These are phyloP conservation scores for Phycodurus eques DNA, from an alignment of 2,113 vertebrate genomes.

Conservation along the genomic window DNA sequence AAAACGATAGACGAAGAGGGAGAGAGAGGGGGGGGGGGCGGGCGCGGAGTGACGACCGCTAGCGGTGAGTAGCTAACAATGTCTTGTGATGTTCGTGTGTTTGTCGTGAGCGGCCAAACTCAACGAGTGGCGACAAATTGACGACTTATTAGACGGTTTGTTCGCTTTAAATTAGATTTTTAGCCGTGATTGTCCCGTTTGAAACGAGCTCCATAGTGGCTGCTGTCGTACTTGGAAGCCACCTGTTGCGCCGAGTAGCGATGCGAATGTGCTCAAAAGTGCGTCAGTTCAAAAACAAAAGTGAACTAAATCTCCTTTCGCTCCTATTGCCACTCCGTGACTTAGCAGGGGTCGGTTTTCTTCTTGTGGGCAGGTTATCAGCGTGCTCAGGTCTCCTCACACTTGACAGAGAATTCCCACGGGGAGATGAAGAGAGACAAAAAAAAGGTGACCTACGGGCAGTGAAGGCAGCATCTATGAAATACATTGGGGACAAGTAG, in stretches of 20 bases:
- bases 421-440: constrained; percentile 35
- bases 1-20: constrained; percentile 10
- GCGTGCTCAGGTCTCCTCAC: background rate
- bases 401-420: constrained; percentile 12
- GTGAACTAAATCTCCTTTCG: background rate
- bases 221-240: constrained; percentile 19
- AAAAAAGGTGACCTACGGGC: constrained; percentile 28
- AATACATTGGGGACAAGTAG: background rate
- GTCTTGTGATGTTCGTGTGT: constrained; percentile 4
- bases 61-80: constrained; percentile 50
- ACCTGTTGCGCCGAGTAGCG: constrained; percentile 56
- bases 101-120: constrained; percentile 8
- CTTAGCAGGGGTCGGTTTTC: background rate
- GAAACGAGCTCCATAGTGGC: background rate
- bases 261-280: constrained; percentile 28
- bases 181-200: background rate
- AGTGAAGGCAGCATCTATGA: constrained; percentile 22
- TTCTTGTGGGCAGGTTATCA: background rate
- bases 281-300: constrained; percentile 28
- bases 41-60: constrained; percentile 13
- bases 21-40: background rate
- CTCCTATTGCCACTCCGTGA: background rate
- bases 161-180: background rate
- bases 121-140: background rate
- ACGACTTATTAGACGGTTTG: background rate